Conservation (phyloP, 2,888 invertebrate species). For the Drosophila suboccidentalis region DNA sequence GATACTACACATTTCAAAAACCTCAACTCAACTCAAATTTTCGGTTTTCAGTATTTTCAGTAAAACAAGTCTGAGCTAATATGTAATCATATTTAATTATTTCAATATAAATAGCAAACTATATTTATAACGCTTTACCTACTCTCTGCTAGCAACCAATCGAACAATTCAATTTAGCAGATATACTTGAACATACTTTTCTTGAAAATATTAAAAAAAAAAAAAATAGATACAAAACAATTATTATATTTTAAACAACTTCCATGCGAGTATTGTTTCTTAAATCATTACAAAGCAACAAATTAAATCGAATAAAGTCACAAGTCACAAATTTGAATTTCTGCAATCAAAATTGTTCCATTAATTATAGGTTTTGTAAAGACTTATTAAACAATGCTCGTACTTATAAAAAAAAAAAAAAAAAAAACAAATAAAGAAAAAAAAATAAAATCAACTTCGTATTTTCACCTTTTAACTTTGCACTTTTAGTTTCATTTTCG, state of each 20-base stretch:
- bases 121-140: constrained; percentile 46
- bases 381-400: background rate
- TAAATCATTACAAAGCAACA: background rate
- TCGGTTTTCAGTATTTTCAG: constrained; percentile 42
- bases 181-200: constrained; percentile 15
- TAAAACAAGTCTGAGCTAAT: constrained; percentile 41
- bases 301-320: too few relatives aligned
- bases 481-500: constrained; percentile 79
- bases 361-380: too few relatives aligned
- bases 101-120: constrained; percentile 47
- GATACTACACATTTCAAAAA: constrained; percentile 27
- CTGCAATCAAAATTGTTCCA: too few relatives aligned
- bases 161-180: constrained; percentile 38
- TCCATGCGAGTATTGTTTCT: constrained; percentile 26
- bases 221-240: constrained; percentile 7
- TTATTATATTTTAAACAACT: constrained; percentile 54
- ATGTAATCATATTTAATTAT: constrained; percentile 34
- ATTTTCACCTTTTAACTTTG: constrained; percentile 72
- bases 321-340: too few relatives aligned
- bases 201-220: constrained; percentile 6
- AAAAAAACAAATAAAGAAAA: background rate
- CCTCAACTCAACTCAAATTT: constrained; percentile 16
- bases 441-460: constrained; percentile 30
- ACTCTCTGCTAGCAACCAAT: constrained; percentile 37
- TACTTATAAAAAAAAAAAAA: background rate